Evolutionary conservation across 2,113 vertebrate species (phyloP).

Genomic region (rat (Rattus norvegicus)): DNA sequence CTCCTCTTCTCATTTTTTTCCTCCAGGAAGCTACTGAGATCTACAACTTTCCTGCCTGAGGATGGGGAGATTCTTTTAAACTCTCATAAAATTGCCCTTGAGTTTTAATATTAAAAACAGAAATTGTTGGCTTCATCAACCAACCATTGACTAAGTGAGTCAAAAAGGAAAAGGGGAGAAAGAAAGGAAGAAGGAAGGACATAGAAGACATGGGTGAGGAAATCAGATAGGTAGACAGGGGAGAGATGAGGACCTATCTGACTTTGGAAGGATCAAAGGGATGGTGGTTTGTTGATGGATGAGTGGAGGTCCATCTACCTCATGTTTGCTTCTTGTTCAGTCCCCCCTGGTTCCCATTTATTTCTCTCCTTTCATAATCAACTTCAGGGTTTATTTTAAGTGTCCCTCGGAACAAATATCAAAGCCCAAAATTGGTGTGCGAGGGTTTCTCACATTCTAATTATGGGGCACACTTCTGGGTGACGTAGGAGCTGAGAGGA

Average conservation of each 20-base stretch:
- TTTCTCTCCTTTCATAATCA: constrained; percentile 76
- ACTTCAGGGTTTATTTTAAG: constrained; percentile 83
- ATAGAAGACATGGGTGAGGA: not conserved
- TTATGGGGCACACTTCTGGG: constrained; percentile 85
- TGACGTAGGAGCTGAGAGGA: constrained; percentile 86
- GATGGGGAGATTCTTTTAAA: not conserved
- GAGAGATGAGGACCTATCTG: not conserved
- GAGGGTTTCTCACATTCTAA: constrained; percentile 86
- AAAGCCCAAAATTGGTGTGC: constrained; percentile 85
- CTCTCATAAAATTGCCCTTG: not conserved
- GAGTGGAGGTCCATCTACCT: not conserved
- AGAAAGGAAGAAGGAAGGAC: not conserved
- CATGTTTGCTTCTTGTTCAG: constrained; percentile 12
- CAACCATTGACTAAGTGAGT: not conserved
- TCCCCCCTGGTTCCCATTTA: constrained; percentile 51
- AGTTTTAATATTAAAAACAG: not conserved
- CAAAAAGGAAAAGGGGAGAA: not conserved
- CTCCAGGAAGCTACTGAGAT: not conserved
- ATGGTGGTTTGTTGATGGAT: not conserved
- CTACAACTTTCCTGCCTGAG: not conserved
- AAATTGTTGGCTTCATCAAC: not conserved
- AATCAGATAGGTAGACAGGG: no score
- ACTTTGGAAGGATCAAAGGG: not conserved
- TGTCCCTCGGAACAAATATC: constrained; percentile 85
- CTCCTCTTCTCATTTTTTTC: not conserved